Evolutionary conservation across 2,797 vertebrate genomes (phyloP).

Genomic region (Myoxocephalus aenaeus): DNA sequence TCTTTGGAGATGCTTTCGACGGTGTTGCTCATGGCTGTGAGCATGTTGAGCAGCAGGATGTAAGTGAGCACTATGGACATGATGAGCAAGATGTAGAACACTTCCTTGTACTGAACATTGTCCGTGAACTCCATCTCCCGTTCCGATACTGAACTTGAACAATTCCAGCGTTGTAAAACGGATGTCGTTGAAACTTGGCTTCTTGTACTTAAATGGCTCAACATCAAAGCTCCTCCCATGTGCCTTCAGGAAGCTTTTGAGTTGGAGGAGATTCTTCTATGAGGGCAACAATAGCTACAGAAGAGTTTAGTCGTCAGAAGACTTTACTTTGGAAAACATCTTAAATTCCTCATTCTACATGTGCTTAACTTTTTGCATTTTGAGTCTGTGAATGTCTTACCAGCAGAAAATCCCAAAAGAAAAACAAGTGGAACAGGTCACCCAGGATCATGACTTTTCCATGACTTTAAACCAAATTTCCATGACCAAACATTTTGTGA

Average conservation of each 20-base stretch:
- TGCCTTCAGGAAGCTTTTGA: not conserved
- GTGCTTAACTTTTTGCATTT: not conserved
- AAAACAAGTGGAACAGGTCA: slow-evolving; percentile 90
- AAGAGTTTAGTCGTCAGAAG: not conserved
- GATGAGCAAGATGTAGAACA: slow-evolving; percentile 90
- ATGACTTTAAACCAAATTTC: too few relatives aligned
- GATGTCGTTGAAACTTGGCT: slow-evolving; percentile 78
- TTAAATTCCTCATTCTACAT: not conserved
- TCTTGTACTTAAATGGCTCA: slow-evolving; percentile 27
- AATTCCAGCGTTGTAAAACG: slow-evolving; percentile 86
- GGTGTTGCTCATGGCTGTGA: slow-evolving; percentile 90
- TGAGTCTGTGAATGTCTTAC: slow-evolving; percentile 64
- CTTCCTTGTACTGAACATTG: slow-evolving; percentile 83
- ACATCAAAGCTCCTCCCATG: not conserved
- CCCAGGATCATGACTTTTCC: slow-evolving; percentile 90
- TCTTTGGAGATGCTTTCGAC: slow-evolving; percentile 83
- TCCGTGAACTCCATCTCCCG: slow-evolving; percentile 93
- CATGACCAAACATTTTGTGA: too few relatives aligned
- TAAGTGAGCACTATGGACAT: slow-evolving; percentile 91
- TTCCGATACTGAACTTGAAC: slow-evolving; percentile 96
- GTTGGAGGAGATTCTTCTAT: slow-evolving; percentile 25
- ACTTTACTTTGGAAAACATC: not conserved
- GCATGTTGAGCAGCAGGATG: slow-evolving; percentile 94
- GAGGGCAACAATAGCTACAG: slow-evolving; percentile 63
- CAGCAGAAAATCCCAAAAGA: slow-evolving; percentile 92